Conservation (phyloP, 30 jellyfish, hydroid and myxozoan genomes). For the Chironex yamaguchii region DNA sequence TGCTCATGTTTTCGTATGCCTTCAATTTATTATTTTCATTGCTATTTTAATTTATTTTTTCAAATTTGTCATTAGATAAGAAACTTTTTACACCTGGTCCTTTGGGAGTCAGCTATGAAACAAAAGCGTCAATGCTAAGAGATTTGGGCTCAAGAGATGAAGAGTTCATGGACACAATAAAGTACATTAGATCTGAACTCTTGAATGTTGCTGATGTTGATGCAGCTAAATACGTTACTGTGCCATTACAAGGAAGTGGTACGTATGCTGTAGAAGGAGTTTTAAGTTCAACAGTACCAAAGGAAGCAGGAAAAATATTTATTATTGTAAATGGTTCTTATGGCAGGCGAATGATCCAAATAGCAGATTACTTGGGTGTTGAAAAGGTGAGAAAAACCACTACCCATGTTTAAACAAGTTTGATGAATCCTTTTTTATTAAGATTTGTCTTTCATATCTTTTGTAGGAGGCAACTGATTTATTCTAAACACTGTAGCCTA, state of each 20-base stretch:
- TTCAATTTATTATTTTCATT: no score
- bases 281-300: slow-evolving; percentile 80
- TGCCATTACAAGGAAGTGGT: slow-evolving; percentile 98
- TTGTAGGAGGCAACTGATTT: no score
- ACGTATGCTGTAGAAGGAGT: slow-evolving; percentile 92
- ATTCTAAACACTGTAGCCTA: no score
- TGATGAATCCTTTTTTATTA: no score
- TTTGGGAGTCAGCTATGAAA: slow-evolving; percentile 89
- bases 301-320: slow-evolving; percentile 69
- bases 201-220: slow-evolving; percentile 76
- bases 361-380: slow-evolving; percentile 73
- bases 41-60: no score
- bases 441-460: no score
- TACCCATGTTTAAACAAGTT: no score
- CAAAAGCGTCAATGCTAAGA: slow-evolving; percentile 86
- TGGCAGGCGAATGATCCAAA: slow-evolving; percentile 81
- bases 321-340: slow-evolving; percentile 84
- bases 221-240: slow-evolving; percentile 58
- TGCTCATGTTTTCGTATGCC: no score
- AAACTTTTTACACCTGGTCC: slow-evolving; percentile 96
- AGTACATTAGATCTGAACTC: slow-evolving; percentile 65
- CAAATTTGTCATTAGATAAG: slow-evolving; percentile 31
- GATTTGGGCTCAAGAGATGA: slow-evolving; percentile 90
- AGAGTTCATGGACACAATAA: slow-evolving; percentile 77
- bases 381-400: slow-evolving; percentile 80